Base-by-base conservation (phyloP, 2,113 vertebrate genomes). In the Scytalopus superciliaris region DNA sequence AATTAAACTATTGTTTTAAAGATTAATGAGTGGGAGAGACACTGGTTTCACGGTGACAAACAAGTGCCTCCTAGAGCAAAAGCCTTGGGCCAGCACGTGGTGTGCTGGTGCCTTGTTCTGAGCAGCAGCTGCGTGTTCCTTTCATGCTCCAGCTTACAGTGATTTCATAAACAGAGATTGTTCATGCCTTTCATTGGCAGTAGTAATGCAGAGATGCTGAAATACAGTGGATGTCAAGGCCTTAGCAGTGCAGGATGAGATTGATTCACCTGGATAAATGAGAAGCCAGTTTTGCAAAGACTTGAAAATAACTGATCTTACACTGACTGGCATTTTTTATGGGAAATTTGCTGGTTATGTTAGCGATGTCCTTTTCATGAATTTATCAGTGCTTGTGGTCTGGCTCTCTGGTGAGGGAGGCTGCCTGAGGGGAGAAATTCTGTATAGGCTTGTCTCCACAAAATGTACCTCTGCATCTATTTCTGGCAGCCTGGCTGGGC, bases 1-100 rank as follows among this genome's bases (percentile, higher is more conserved):
- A 84, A 81, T 90, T 94, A 77, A 90, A 50, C 66, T 37, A 53
- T 83, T 94, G 76, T 77, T 90, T 93, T 78, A 90, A 93, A 88
- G 56, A 84, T 81, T 78, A 84, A 22, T 28, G 40, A 39, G 30
- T 57, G 85, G 70, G 55, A 87, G 69, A 82, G 79, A n/a, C 24
- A 23, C 13, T 63, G 56, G 42, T 52, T 87, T 89, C 57, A 39
- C 17, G 17, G 70, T 63, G 80, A 91, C 75, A 92, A 87, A 84
- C 15, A 50, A 84, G 50, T 4, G 17, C 22, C 39, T 79, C 89
- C 45, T 57, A 63, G 69, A 91, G 55, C 63, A 80, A 59, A 87
- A 81, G 81, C 83, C 57, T 73, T 60, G 55, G 77, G 60, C 78
- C 47, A 47, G 44, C 93, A 44, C 0, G 0, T 77, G 30, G 5